Percentiles rank a stretch among this genome's conserved stretches.
phyloP scores from a whole-genome alignment of 1,140 invertebrate genomes.

The Bombus cullumanus region DNA sequence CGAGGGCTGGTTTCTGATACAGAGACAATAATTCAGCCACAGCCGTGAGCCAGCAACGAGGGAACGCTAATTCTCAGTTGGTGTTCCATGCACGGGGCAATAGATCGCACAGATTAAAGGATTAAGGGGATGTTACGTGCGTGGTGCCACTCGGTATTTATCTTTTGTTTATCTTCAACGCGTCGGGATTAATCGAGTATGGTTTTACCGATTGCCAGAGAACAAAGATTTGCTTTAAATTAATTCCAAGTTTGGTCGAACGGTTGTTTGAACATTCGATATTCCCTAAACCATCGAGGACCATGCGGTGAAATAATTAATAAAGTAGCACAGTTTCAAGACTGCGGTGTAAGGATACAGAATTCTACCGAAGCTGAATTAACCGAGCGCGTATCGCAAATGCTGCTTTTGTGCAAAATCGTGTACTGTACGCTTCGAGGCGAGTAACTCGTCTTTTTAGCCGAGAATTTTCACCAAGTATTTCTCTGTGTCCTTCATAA shows the following conservation, averaged over 20 bases:
- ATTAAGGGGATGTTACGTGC: conserved; percentile 38
- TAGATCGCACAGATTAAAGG: conserved; percentile 71
- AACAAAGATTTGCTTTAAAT: not conserved
- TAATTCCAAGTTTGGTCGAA: not conserved
- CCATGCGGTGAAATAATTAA: too few relatives aligned
- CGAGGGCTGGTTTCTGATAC: conserved; percentile 57
- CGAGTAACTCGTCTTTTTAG: too few relatives aligned
- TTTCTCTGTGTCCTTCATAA: too few relatives aligned
- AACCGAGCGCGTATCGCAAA: too few relatives aligned
- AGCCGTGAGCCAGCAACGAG: conserved; percentile 28
- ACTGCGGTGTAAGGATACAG: too few relatives aligned
- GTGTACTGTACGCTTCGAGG: too few relatives aligned
- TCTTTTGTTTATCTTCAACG: conserved; percentile 42
- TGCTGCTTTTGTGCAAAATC: too few relatives aligned
- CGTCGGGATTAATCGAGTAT: not conserved
- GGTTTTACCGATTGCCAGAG: too few relatives aligned
- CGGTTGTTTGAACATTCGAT: not conserved
- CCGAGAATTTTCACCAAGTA: too few relatives aligned
- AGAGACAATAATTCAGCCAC: conserved; percentile 65
- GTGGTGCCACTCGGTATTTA: conserved; percentile 24
- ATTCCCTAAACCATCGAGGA: not conserved
- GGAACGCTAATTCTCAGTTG: conserved; percentile 65
- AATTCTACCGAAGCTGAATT: too few relatives aligned
- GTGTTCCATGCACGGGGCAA: conserved; percentile 59
- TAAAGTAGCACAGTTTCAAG: too few relatives aligned